Evolutionary conservation across 2,797 vertebrate species (phyloP).

Genomic region (Uromys caudimaculatus): DNA sequence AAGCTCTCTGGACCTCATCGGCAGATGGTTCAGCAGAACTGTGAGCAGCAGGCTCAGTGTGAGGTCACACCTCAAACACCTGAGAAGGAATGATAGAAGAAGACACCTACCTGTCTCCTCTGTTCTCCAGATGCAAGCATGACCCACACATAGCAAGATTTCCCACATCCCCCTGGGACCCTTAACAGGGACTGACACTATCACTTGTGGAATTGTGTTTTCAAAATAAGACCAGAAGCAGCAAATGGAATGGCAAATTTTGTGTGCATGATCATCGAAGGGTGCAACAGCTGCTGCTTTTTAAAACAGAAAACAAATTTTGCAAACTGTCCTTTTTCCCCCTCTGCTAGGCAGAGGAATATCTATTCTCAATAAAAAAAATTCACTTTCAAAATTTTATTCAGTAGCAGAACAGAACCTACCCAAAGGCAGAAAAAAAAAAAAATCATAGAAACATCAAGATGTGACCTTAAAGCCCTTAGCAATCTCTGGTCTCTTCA

Average conservation of each 20-base stretch:
- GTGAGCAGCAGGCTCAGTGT: neutral
- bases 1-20: neutral
- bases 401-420: neutral
- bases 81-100: too few relatives aligned
- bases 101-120: neutral
- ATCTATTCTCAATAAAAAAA: neutral
- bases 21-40: neutral
- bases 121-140: too few relatives aligned
- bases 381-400: constrained; percentile 5
- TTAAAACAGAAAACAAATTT: constrained; percentile 42
- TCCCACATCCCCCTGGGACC: neutral
- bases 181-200: neutral
- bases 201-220: constrained; percentile 1
- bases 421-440: neutral
- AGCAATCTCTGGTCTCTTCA: neutral
- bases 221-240: constrained; percentile 52
- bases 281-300: neutral
- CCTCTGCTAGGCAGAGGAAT: neutral
- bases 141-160: neutral
- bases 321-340: neutral
- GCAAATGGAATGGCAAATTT: neutral
- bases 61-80: neutral
- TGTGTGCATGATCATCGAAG: neutral
- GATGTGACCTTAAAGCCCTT: neutral
- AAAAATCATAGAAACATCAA: neutral